Base-by-base conservation (phyloP, 1,140 invertebrate genomes). In the Luehdorfia chinensis region DNA sequence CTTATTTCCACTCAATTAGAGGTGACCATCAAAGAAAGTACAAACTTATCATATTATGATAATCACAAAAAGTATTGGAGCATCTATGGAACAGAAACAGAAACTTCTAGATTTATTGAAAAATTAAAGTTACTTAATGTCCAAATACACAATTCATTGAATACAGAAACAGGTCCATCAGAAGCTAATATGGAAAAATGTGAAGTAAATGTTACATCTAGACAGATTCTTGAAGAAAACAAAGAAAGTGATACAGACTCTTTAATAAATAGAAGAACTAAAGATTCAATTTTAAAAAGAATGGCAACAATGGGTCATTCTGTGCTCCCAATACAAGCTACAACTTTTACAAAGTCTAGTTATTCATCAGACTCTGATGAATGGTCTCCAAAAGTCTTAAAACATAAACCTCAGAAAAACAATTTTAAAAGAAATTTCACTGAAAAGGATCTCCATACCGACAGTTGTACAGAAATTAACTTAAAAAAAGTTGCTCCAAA, bases 241-340 rank as follows among this genome's bases (percentile, higher is more conserved):
- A 65, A 61, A 47, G 75, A 55, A 49, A 83, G 66, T 68, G 72
- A 77, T 44, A 80, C 71, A 49, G 78, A 83, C 50, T 71, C 65
- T 47, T 64, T 69, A 28, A 39, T 65, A 21, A 75, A 75, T 47
- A 71, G 48, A 55, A 79, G 62, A 66, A 75, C 66, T 30, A 85
- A 81, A 62, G 45, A 66, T 41, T 74, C 72, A 12, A 76, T 85
- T 43, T 57, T 85, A 31, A 74, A 71, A 54, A 72, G 78, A 60
- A 83, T 85, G 74, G 78, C 81, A 32, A 74, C 55, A 43, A 77
- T 85, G 67, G 78, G 81, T 13, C 81, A 83, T 9, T 79, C 81
- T 31, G 70, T 85, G 7, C 47, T 85, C 31, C 81, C 79, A 36
- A 19, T 64, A 36, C 37, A 52, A 56, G 43, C 55, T 28, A 9